A percentile compares a stretch with the other conserved stretches of the same genome.
Evolutionary conservation across 1,140 invertebrate species (phyloP).

Genomic region (Rhagoletis pomonella): DNA sequence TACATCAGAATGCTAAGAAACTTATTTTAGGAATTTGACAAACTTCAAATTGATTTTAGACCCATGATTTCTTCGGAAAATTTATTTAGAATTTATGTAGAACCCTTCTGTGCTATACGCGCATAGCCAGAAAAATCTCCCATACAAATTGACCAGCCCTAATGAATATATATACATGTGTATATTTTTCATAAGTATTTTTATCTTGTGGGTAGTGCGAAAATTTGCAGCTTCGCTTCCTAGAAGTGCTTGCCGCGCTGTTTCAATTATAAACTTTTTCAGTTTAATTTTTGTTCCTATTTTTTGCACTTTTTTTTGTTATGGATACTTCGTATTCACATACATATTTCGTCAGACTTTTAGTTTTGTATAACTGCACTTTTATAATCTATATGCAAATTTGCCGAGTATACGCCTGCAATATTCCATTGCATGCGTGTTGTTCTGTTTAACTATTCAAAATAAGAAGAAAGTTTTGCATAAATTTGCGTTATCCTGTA

Average conservation of each 20-base stretch:
- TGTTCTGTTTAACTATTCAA: not conserved
- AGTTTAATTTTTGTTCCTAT: not conserved
- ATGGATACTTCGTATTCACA: too few species aligned
- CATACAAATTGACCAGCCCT: too few species aligned
- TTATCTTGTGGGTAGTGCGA: constrained; percentile 11
- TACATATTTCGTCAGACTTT: not conserved
- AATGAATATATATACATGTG: not conserved
- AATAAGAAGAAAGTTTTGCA: constrained; percentile 7
- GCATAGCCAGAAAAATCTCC: too few species aligned
- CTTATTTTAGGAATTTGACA: too few species aligned
- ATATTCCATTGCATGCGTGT: not conserved
- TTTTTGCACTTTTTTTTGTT: not conserved
- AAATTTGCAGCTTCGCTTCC: not conserved
- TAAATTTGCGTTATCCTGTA: constrained; percentile 15
- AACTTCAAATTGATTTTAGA: too few species aligned
- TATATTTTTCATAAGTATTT: not conserved
- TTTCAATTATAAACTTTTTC: constrained; percentile 38
- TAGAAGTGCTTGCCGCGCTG: constrained; percentile 4
- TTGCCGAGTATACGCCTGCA: not conserved
- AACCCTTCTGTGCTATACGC: too few species aligned
- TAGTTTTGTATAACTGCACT: constrained; percentile 30
- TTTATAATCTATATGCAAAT: constrained; percentile 46
- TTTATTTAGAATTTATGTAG: too few species aligned
- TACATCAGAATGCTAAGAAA: too few species aligned
- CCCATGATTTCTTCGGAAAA: too few species aligned